Evolutionary conservation across 1,140 invertebrate species (phyloP).

Genomic region (Zaprionus africanus): DNA sequence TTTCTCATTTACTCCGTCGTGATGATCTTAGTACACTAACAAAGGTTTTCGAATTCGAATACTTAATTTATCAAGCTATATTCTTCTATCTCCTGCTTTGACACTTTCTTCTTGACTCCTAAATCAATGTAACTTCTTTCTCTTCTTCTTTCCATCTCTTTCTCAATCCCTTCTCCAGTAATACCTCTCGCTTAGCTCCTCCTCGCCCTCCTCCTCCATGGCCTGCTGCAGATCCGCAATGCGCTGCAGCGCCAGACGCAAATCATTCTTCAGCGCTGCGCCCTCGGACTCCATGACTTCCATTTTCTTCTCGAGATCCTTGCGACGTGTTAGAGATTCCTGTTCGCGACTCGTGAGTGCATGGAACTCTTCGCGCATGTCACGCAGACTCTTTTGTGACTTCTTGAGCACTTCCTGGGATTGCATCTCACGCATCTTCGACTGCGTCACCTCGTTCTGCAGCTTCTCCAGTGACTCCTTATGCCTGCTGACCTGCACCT

Average conservation of each 20-base stretch:
- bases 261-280: slow-evolving; percentile 88
- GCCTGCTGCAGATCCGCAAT: slow-evolving; percentile 94
- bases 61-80: not conserved
- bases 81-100: not conserved
- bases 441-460: slow-evolving; percentile 89
- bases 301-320: slow-evolving; percentile 89
- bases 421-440: slow-evolving; percentile 89
- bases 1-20: no score
- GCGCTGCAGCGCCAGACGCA: slow-evolving; percentile 92
- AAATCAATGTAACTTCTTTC: not conserved
- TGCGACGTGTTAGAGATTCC: slow-evolving; percentile 88
- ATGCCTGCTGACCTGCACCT: slow-evolving; percentile 92
- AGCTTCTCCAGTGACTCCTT: slow-evolving; percentile 94
- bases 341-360: slow-evolving; percentile 88
- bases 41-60: no score
- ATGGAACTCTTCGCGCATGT: slow-evolving; percentile 90
- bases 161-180: not conserved
- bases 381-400: slow-evolving; percentile 88
- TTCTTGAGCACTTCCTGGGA: slow-evolving; percentile 91
- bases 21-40: no score
- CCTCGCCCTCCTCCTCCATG: slow-evolving; percentile 92
- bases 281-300: slow-evolving; percentile 88
- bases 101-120: not conserved
- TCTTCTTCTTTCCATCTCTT: not conserved
- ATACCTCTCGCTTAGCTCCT: slow-evolving; percentile 87